These are phyloP conservation scores for Hyposoter dolosus DNA, from an alignment of 2,888 invertebrate species.

Conservation along the genomic window DNA sequence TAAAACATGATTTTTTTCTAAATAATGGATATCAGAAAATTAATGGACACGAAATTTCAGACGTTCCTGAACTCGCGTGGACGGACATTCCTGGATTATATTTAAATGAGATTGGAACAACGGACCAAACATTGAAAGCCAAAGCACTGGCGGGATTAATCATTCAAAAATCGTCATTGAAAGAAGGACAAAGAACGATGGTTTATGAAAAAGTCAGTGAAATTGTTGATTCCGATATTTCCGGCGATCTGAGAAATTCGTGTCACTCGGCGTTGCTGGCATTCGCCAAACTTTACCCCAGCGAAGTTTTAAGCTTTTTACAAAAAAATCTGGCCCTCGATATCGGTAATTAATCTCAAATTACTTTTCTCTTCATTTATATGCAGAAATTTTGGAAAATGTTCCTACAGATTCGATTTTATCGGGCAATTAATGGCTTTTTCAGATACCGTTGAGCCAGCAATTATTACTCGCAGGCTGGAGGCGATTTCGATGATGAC, in stretches of 20 bases:
- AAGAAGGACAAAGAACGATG: slow-evolving; percentile 85
- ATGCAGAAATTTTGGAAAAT: not conserved
- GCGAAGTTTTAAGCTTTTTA: slow-evolving; percentile 86
- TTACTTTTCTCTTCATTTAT: not conserved
- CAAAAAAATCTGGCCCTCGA: slow-evolving; percentile 82
- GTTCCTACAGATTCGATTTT: not conserved
- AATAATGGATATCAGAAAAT: not conserved
- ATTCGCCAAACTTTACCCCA: slow-evolving; percentile 86
- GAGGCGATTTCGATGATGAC: slow-evolving; percentile 76
- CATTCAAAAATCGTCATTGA: slow-evolving; percentile 85
- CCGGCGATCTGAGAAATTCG: slow-evolving; percentile 84
- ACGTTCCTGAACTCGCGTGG: slow-evolving; percentile 80
- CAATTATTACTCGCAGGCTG: slow-evolving; percentile 73
- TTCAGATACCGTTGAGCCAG: slow-evolving; percentile 71
- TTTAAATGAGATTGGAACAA: slow-evolving; percentile 85
- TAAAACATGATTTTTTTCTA: not conserved
- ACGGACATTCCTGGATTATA: slow-evolving; percentile 84
- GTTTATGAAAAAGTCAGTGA: slow-evolving; percentile 86
- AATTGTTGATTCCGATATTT: slow-evolving; percentile 84
- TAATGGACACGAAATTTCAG: slow-evolving; percentile 70
- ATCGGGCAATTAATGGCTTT: slow-evolving; percentile 11
- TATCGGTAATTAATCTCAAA: slow-evolving; percentile 65
- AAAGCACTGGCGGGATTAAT: slow-evolving; percentile 86
- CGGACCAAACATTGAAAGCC: slow-evolving; percentile 85
- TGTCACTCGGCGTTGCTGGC: slow-evolving; percentile 86